Conservation (phyloP, 1,140 invertebrate genomes). For the Vanessa tameamea region DNA sequence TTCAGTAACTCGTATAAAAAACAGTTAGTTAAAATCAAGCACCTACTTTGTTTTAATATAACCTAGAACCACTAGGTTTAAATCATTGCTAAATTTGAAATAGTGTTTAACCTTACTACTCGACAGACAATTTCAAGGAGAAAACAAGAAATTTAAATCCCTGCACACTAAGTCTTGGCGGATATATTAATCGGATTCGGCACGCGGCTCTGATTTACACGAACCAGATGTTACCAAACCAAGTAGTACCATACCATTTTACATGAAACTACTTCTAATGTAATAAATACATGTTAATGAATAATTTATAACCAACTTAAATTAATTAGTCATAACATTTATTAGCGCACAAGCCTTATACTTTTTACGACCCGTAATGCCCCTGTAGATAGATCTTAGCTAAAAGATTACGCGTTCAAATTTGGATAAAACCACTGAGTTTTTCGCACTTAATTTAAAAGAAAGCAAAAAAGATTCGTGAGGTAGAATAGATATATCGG, state of each 20-base stretch:
- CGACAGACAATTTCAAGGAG: conserved; percentile 21
- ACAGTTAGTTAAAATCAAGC: not conserved
- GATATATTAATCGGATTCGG: conserved; percentile 34
- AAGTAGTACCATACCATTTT: conserved; percentile 30
- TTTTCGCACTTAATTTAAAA: no score
- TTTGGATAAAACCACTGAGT: no score
- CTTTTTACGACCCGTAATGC: no score
- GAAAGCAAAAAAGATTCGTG: no score
- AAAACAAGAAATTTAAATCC: conserved; percentile 15
- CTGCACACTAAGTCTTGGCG: conserved; percentile 14
- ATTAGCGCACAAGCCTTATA: not conserved
- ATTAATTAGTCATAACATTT: conserved; percentile 16
- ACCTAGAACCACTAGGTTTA: not conserved
- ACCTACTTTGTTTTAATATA: no score
- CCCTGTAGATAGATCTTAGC: no score
- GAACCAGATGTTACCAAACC: conserved; percentile 39
- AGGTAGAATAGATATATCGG: no score
- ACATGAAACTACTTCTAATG: conserved; percentile 23
- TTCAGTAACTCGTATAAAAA: no score
- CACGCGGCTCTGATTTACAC: conserved; percentile 33
- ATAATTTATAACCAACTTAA: conserved; percentile 14
- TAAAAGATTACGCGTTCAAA: no score
- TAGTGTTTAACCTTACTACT: conserved; percentile 4
- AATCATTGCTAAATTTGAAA: not conserved
- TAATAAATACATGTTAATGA: conserved; percentile 12